Evolutionary conservation across 2,797 vertebrate species (phyloP), one percentile per base, ranked within the genome.

Genomic region (Hephaestus fuliginosus): DNA sequence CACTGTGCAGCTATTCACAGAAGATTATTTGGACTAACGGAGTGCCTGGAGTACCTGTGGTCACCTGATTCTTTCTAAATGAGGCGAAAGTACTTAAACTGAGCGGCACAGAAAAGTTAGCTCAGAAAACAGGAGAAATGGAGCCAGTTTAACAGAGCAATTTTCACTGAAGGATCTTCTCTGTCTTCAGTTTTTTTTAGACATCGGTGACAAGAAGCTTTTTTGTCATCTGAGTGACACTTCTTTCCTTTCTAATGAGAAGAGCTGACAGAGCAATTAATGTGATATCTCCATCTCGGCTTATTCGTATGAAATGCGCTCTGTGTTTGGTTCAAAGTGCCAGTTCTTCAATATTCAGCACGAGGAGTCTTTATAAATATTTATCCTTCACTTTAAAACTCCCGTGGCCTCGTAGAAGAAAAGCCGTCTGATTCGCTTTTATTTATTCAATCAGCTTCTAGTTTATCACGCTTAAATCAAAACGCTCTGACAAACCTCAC

Each of bases 61-160:
- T 33, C 43, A n/a, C 25, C 53, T 15, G 43, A 36, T 49, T 66
- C 36, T 30, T 30, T 30, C 4, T 66, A 20, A 74, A 56, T 7
- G 11, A 46, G 11, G 22, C 25, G 25, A 58, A 51, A 43, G 18
- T 75, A 9, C 5, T 52, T 22, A 20, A 66, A 11, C 33, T 25
- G 28, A 0, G 1, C 15, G 41, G 33, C 18, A 7, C 0, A 36
- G 36, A 28, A 64, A 43, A 46, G 0, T 5, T 33, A 77, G 58
- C 36, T 55, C 53, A 66, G 22, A 10, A 18, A 61, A 17, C 62
- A 51, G 30, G 20, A 68, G 41, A 48, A 65, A 12, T 44, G 17
- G 60, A 43, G 18, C 22, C 58, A 7, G n/a, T 65, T 68, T 57
- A 76, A 79, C 9, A 22, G 22, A 55, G 56, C 57, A 65, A 20